phyloP scores from a whole-genome alignment of 2,797 vertebrate genomes.

The Psittacula derbiana region DNA sequence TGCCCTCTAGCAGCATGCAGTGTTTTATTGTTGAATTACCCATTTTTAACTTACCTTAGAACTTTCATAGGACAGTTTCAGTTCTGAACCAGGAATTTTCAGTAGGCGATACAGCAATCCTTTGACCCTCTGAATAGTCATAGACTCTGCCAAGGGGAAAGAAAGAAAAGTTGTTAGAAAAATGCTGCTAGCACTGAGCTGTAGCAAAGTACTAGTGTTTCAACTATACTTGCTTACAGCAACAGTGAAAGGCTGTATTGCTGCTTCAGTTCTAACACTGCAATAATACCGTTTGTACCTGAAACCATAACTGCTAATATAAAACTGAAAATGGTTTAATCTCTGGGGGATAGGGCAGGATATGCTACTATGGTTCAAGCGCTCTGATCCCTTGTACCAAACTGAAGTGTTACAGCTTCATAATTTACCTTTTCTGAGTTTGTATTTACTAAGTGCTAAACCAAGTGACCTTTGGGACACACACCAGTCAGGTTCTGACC shows the following conservation, averaged over 20 bases:
- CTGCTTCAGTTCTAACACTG: conserved; percentile 42
- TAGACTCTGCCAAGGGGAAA: conserved; percentile 80
- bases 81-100: conserved; percentile 83
- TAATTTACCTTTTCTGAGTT: neutral
- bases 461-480: conserved; percentile 66
- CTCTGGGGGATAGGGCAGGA: neutral
- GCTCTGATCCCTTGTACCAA: neutral
- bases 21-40: neutral
- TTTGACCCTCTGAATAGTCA: conserved; percentile 93
- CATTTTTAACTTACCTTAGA: conserved; percentile 80
- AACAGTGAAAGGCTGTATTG: conserved; percentile 11
- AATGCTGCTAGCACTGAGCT: conserved; percentile 21
- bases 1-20: neutral
- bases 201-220: neutral
- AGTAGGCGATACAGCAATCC: conserved; percentile 86
- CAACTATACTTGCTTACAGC: neutral
- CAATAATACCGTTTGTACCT: conserved; percentile 1
- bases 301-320: neutral
- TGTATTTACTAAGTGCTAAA: neutral
- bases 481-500: neutral
- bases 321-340: neutral
- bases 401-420: neutral
- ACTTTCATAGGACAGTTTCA: conserved; percentile 86
- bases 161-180: neutral
- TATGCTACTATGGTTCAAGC: accelerated